Base-by-base conservation (phyloP, 2,797 vertebrate species). In the Tragopan temminckii region DNA sequence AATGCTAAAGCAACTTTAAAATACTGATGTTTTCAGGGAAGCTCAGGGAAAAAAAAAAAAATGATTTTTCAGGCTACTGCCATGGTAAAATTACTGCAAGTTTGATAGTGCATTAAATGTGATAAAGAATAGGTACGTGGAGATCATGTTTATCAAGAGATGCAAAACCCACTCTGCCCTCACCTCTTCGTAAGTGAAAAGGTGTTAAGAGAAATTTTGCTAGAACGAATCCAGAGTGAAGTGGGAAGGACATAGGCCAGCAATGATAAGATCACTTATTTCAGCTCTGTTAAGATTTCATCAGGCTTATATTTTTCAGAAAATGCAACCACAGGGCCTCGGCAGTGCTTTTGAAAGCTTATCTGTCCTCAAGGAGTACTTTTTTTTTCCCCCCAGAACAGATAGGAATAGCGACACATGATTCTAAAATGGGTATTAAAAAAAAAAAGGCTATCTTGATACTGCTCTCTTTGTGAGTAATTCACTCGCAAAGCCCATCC, bases 81-180 rank as follows among this genome's bases (percentile, higher is more conserved):
- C 67, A 82, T 86, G 93, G 80, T 77, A 94, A 96, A 96, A 97
- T 95, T 96, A 91, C 88, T 83, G 53, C 76, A 78, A 88, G 58
- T 69, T 89, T 86, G 88, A 78, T 53, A 92, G 63, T 74, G 24
- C 82, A 67, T 81, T 96, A 79, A 74, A 88, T 75, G 53, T 68
- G 43, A n/a, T 13, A 45, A 38, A 75, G 18, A 94, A 46, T 31
- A 59, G 62, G 38, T 88, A 59, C 71, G n/a, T 17, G 33, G 43
- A 76, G 77, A 92, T 84, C 71, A 53, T 33, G 45, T 79, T 95
- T 96, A 90, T 91, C 86, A 72, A 69, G 66, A 78, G 72, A 92
- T 90, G n/a, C 64, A 84, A 87, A 95, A 61, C n/a, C 23, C 38
- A 74, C 11, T 68, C 38, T 85, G 63, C 70, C 70, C 72, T 97